These are phyloP conservation scores for Zaprionus davidi DNA, from an alignment of 1,140 invertebrate species.

Conservation along the genomic window DNA sequence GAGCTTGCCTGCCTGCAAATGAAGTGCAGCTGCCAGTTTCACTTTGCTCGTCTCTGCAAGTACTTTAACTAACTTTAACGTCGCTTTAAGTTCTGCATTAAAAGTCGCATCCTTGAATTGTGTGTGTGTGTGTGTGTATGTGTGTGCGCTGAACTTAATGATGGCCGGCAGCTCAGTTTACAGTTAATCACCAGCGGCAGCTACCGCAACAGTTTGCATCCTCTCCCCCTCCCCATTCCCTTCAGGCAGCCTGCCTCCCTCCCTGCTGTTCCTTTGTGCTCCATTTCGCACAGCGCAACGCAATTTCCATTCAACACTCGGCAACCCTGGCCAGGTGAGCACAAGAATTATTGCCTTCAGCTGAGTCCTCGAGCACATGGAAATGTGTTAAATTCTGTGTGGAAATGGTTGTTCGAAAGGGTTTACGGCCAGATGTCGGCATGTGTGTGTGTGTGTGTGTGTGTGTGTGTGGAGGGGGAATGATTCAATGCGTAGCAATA, in stretches of 20 bases:
- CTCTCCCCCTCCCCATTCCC: not conserved
- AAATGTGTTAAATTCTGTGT: slow-evolving; percentile 60
- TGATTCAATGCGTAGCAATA: slow-evolving; percentile 25
- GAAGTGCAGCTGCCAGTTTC: slow-evolving; percentile 78
- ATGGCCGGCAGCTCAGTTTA: slow-evolving; percentile 36
- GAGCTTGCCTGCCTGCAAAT: slow-evolving; percentile 67
- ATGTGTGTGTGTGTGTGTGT: not conserved
- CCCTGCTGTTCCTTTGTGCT: not conserved
- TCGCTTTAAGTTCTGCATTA: slow-evolving; percentile 66
- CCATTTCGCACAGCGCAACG: not conserved
- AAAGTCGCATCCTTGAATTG: slow-evolving; percentile 32
- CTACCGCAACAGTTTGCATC: slow-evolving; percentile 32
- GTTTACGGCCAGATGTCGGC: not conserved
- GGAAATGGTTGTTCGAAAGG: slow-evolving; percentile 46
- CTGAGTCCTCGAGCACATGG: slow-evolving; percentile 33
- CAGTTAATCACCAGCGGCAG: slow-evolving; percentile 54
- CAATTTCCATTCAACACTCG: slow-evolving; percentile 31
- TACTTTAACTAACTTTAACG: slow-evolving; percentile 67
- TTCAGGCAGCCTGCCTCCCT: not conserved
- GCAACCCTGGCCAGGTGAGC: slow-evolving; percentile 28
- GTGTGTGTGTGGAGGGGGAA: not conserved
- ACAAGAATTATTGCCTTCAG: slow-evolving; percentile 50
- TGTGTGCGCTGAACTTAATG: slow-evolving; percentile 38
- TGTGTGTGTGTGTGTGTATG: too few relatives aligned
- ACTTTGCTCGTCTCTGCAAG: slow-evolving; percentile 37